Evolutionary conservation across 2,888 invertebrate genomes (phyloP).

Genomic region (Hypomecis atomaria): DNA sequence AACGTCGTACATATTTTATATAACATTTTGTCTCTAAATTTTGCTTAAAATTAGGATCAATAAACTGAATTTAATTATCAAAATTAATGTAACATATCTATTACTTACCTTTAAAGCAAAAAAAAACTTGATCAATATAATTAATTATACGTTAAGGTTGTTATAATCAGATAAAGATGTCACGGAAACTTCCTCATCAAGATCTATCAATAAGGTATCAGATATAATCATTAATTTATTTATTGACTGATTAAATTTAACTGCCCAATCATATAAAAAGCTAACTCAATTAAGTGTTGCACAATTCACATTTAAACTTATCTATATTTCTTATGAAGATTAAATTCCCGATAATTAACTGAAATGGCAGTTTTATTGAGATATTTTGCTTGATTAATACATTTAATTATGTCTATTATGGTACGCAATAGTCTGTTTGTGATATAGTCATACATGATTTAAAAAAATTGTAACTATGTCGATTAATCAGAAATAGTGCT

Average conservation of each 20-base stretch:
- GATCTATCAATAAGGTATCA: conserved; percentile 15
- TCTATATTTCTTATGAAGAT: conserved; percentile 22
- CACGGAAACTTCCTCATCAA: conserved; percentile 12
- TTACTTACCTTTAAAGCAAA: neutral
- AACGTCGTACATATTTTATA: too few species aligned
- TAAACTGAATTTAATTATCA: too few species aligned
- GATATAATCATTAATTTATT: conserved; percentile 22
- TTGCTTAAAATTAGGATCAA: too few species aligned
- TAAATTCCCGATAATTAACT: conserved; percentile 2
- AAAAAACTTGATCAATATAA: neutral
- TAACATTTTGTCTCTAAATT: too few species aligned
- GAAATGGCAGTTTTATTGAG: neutral
- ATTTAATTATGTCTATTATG: too few species aligned
- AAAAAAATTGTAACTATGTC: too few species aligned
- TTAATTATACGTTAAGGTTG: neutral
- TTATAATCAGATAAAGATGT: conserved; percentile 3
- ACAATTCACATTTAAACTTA: conserved; percentile 28
- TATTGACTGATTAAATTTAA: conserved; percentile 26
- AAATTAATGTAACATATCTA: neutral
- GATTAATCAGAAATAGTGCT: too few species aligned
- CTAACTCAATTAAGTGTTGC: conserved; percentile 31
- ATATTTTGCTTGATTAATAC: too few species aligned
- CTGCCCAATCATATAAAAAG: conserved; percentile 18
- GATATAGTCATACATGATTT: too few species aligned
- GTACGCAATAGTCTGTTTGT: too few species aligned